phyloP scores from a whole-genome alignment of 2,888 invertebrate species.

The Toxonevra muliebris region DNA sequence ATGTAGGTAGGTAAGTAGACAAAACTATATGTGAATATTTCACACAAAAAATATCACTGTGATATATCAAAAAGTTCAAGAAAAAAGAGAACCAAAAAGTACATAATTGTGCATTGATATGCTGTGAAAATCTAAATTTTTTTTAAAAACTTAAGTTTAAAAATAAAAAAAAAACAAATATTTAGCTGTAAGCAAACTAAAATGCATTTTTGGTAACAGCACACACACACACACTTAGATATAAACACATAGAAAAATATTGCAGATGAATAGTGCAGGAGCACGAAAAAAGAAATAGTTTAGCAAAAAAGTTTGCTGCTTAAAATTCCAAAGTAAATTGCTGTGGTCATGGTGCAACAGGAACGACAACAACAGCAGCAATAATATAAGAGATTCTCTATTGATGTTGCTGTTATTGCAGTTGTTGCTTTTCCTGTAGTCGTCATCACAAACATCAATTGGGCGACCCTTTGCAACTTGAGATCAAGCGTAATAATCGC shows the following conservation, averaged over 20 bases:
- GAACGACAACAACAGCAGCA: constrained; percentile 19
- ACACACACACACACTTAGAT: constrained; percentile 18
- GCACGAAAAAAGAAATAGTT: constrained; percentile 19
- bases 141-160: constrained; percentile 16
- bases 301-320: constrained; percentile 42
- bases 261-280: background rate
- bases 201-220: constrained; percentile 48
- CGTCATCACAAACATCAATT: constrained; percentile 61
- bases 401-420: constrained; percentile 35
- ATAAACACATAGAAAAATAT: constrained; percentile 13
- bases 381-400: background rate
- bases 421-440: constrained; percentile 43
- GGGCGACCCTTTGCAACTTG: constrained; percentile 53
- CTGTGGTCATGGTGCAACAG: constrained; percentile 40
- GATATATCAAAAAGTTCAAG: constrained; percentile 50
- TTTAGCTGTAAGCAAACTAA: constrained; percentile 43
- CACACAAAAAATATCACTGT: constrained; percentile 48
- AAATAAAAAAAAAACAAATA: constrained; percentile 31
- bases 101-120: constrained; percentile 7
- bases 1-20: constrained; percentile 5
- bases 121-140: constrained; percentile 31
- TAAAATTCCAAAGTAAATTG: constrained; percentile 59
- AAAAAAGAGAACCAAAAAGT: constrained; percentile 12
- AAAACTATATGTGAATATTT: background rate
- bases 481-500: constrained; percentile 62